Base-by-base conservation (phyloP, 2,888 invertebrate species). In the Trachelus stipa region DNA sequence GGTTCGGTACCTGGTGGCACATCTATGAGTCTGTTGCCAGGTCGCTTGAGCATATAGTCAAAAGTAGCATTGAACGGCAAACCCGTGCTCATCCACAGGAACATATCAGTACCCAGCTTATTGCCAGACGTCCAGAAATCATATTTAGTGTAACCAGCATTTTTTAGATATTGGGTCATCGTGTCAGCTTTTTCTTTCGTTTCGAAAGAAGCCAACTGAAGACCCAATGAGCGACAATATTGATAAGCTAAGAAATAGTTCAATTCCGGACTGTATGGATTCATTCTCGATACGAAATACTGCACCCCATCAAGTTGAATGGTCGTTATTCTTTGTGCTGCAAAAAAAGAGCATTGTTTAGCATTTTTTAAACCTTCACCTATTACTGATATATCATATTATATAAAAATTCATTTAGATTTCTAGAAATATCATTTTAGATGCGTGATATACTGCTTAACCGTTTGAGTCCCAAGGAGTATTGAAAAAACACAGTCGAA, bases 41-140 rank as follows among this genome's bases (percentile, higher is more conserved):
- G 89, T 81, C 92, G 90, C 87, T 95, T 93, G 86, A 93, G 92
- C 94, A 96, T 96, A 91, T 96, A 96, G 92, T 96, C 96, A 91
- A 97, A 97, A n/a, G 97, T 97, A 34, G 96, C 95, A 91, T 97
- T 97, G 92, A 97, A 96, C 68, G 97, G 96, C 80, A 96, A 92
- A 23, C 97, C 97, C 68, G 96, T 96, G 90, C 96, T 97, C 97
- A 97, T 96, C 97, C 97, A 97, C 79, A 97, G 92, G 91, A 96
- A 95, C 96, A 96, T 97, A 88, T 96, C 96, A 30, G 97, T 96
- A 68, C 97, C 97, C 79, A 97, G 92, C 86, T 96, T 95, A 92
- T 97, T 97, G 81, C 97, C 97, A 79, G 97, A 97, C 87, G 97
- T 97, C 97, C 97, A 97, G 92, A 96, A 97, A 90, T 97, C 96